Percentiles rank a stretch among this genome's conserved stretches.
These are phyloP conservation scores for Euplagia quadripunctaria DNA, from an alignment of 2,888 invertebrate genomes.

Conservation along the genomic window DNA sequence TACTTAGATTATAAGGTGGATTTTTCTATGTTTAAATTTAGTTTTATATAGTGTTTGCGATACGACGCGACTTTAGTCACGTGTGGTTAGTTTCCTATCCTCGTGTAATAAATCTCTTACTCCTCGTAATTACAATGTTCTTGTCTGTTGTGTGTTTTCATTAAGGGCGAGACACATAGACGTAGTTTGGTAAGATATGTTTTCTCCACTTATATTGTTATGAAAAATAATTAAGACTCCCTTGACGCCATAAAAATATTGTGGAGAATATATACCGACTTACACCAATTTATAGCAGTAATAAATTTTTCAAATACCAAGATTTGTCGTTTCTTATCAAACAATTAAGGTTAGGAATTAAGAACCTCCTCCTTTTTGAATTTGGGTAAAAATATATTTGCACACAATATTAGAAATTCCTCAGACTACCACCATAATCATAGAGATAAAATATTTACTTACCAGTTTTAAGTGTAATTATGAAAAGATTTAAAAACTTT, in stretches of 20 bases:
- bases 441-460: too few relatives aligned
- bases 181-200: constrained; percentile 50
- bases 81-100: constrained; percentile 85
- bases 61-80: constrained; percentile 69
- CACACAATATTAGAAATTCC: too few relatives aligned
- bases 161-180: constrained; percentile 72
- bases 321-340: too few relatives aligned
- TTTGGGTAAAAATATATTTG: too few relatives aligned
- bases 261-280: not conserved
- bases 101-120: constrained; percentile 85
- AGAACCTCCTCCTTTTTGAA: too few relatives aligned
- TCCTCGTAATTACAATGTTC: constrained; percentile 86
- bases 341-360: too few relatives aligned
- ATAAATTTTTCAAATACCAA: not conserved
- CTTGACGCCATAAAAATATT: not conserved
- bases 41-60: constrained; percentile 58
- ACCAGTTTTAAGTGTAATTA: too few relatives aligned
- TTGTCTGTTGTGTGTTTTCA: constrained; percentile 86
- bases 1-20: constrained; percentile 70
- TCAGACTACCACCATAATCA: too few relatives aligned
- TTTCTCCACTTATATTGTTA: constrained; percentile 25
- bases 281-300: not conserved
- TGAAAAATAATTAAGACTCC: constrained; percentile 2
- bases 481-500: too few relatives aligned
- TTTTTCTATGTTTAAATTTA: constrained; percentile 67